phyloP scores from a whole-genome alignment of 2,797 vertebrate genomes.

The Alauda arvensis region DNA sequence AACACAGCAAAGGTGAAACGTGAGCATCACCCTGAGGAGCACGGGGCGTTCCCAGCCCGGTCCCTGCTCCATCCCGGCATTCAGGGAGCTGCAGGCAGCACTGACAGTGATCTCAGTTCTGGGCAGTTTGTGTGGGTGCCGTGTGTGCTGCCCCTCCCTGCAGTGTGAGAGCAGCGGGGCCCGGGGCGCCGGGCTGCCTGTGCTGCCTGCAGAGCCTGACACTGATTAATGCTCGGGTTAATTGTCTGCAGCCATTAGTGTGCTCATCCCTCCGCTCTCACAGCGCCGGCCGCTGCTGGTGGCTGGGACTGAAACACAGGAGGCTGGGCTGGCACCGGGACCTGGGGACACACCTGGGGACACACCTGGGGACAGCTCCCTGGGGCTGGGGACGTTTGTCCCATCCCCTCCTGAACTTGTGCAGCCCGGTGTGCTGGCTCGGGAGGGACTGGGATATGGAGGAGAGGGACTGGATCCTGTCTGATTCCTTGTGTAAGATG shows the following conservation, averaged over 20 bases:
- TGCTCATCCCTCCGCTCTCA: slow-evolving; percentile 51
- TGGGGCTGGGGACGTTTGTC: neutral
- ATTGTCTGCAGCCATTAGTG: slow-evolving; percentile 64
- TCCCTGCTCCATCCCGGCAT: too few relatives aligned
- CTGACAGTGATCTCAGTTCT: neutral
- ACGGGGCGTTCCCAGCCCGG: neutral
- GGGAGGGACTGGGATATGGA: neutral
- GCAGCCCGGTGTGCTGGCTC: neutral
- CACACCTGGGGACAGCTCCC: too few relatives aligned
- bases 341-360: too few relatives aligned
- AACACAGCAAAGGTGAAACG: neutral
- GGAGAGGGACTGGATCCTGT: neutral
- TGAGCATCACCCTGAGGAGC: neutral
- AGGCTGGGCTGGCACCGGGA: neutral
- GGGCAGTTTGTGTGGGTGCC: neutral
- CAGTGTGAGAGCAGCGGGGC: neutral
- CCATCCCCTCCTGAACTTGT: neutral
- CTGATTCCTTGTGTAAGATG: accelerated
- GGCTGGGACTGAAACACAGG: neutral
- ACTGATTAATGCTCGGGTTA: slow-evolving; percentile 57
- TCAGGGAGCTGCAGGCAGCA: neutral
- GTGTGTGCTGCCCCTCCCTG: neutral
- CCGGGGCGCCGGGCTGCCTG: slow-evolving; percentile 39
- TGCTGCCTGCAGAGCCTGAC: neutral
- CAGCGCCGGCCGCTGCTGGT: slow-evolving; percentile 28